phyloP scores from a whole-genome alignment of 2,113 vertebrate species.

The Seriola rivoliana region DNA sequence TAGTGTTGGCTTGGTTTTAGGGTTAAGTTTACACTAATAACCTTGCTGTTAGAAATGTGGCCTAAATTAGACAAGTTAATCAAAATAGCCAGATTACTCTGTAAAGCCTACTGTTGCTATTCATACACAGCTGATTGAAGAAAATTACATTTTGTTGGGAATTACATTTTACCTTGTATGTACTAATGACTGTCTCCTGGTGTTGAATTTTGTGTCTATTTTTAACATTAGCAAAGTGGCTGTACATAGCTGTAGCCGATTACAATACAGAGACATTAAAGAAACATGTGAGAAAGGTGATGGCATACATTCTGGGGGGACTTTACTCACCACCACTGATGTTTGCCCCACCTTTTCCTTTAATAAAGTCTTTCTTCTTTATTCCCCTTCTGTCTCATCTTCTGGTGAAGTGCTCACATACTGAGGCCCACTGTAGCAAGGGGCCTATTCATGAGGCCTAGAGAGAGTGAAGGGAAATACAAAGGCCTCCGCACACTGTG shows the following conservation, averaged over 20 bases:
- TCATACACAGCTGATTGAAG: neutral
- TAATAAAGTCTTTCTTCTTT: conserved; percentile 58
- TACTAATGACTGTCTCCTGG: neutral
- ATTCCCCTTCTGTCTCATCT: conserved; percentile 33
- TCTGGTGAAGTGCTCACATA: conserved; percentile 56
- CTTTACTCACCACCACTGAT: conserved; percentile 20
- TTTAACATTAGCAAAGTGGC: neutral
- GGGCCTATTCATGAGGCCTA: conserved; percentile 73
- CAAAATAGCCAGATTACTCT: neutral
- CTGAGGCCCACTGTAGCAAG: conserved; percentile 68
- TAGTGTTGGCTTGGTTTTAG: no score
- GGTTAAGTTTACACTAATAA: neutral
- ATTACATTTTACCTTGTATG: neutral
- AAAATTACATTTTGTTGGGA: neutral
- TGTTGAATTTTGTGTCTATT: neutral
- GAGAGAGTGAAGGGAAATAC: conserved; percentile 69
- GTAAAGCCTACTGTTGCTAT: neutral
- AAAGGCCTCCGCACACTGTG: conserved; percentile 75
- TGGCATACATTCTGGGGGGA: neutral
- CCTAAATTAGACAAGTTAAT: neutral
- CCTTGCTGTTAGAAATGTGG: neutral
- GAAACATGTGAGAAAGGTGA: neutral
- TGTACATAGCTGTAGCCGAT: neutral
- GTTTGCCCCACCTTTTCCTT: conserved; percentile 56
- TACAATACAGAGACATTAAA: neutral